Evolutionary conservation across 2,113 vertebrate genomes (phyloP).

Genomic region (Macrotis lagotis): DNA sequence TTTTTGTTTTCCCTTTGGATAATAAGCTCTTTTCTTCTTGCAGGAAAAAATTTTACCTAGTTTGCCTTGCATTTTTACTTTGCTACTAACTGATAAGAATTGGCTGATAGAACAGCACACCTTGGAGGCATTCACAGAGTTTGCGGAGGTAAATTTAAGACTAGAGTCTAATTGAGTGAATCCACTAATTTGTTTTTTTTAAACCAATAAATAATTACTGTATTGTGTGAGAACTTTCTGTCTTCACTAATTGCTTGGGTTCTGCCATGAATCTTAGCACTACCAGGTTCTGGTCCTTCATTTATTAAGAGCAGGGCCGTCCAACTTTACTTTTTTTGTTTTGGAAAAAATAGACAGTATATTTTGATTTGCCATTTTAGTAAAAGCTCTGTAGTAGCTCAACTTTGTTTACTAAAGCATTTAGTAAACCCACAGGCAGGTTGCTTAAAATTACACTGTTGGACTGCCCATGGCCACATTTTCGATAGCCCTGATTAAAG

Average conservation of each 20-base stretch:
- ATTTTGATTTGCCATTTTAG: too few relatives aligned
- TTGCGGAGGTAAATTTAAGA: conserved; percentile 90
- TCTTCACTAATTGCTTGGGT: not conserved
- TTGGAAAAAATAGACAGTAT: too few relatives aligned
- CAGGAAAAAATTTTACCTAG: conserved; percentile 89
- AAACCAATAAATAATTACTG: not conserved
- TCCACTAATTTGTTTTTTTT: not conserved
- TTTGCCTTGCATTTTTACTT: conserved; percentile 87
- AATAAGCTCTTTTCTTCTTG: conserved; percentile 59
- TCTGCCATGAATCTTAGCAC: not conserved
- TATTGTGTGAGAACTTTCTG: not conserved
- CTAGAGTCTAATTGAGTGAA: fast-evolving
- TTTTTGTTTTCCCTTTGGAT: conserved; percentile 1
- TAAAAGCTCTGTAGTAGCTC: too few relatives aligned
- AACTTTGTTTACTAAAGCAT: too few relatives aligned
- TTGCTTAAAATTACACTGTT: too few relatives aligned
- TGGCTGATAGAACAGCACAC: conserved; percentile 93
- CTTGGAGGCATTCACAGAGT: conserved; percentile 91
- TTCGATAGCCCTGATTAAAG: not conserved
- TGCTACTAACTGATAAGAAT: conserved; percentile 84
- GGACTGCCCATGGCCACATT: too few relatives aligned
- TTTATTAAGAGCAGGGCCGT: not conserved
- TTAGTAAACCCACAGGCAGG: too few relatives aligned
- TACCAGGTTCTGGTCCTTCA: not conserved
- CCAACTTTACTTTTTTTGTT: too few relatives aligned